Base-by-base conservation (phyloP, 23 tunicate genomes). In the Clavelina lepadiformis region DNA sequence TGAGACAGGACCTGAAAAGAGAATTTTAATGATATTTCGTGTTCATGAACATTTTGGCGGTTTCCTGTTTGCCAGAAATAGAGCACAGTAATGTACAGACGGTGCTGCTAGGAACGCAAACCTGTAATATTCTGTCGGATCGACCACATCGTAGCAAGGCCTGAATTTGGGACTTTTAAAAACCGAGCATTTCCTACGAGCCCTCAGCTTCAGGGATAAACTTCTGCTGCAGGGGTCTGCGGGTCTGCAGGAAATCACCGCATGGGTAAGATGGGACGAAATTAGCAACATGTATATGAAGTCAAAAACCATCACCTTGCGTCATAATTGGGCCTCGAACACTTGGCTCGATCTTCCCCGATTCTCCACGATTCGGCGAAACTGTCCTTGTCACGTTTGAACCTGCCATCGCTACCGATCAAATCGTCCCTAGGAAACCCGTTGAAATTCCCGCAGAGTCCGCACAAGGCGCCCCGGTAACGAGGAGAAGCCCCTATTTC, bases 371-470 rank as follows among this genome's bases (percentile, higher is more conserved):
- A 76, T 33, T 84, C 83, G 5, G 93, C 93, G 62, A 84, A 84
- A 0, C 64, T 33, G n/a, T 49, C 49, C 22, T 44, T 41, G 35
- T 62, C 74, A 41, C 49, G 31, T 29, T 66, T 63, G 60, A 84
- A 79, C 25, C 18, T 31, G 26, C 81, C 86, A 59, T 86, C 86
- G 21, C 95, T 73, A 7, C 86, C 95, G 57, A 72, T 65, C 33
- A 72, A 79, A 36, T 86, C 86, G 51, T 86, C 95, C 15, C 86
- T 64, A 3, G 52, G 41, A 45, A 72, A 79, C 2, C 95, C 87
- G 68, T 86, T 86, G 60, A 50, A 86, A 46, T 86, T 86, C 1
- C 95, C 95, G 70, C 95, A 86, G 19, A 86, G 29, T 25, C 95
- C 95, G 45, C 86, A 79, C 35, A 79, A 44, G 11, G 44, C 11